Evolutionary conservation across 2,888 invertebrate species (phyloP), one percentile per base, ranked within the genome.

Genomic region (Odontothrips loti): DNA sequence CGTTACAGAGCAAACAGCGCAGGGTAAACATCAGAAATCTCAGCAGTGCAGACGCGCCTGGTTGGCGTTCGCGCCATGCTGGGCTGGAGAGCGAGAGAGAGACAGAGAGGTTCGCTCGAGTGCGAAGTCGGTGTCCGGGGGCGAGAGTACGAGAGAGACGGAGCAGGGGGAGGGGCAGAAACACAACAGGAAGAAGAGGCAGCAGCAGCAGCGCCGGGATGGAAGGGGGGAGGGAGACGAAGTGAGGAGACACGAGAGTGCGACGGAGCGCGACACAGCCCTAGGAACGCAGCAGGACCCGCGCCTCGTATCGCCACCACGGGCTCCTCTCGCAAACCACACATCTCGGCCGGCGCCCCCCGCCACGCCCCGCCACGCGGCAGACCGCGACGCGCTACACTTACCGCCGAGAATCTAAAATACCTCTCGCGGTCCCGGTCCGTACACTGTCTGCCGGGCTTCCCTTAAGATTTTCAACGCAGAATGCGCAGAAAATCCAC

Each of bases 101-200:
- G 34, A 6, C 3, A 6, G 3, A 43, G 34, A 43, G 34, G 6
- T 43, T 43, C 15, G 58, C 58, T 58, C 58, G 17, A 10, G 34
- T 43, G 34, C 34, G 6, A 43, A 43, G 34, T 43, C 34, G 34
- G 34, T 2, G 34, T 43, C 34, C 6, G 81, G 47, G 58, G 47
- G 78, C 23, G 80, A 80, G 75, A 80, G 68, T n/a, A n/a, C n/a
- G n/a, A 82, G 80, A 79, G 79, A 79, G 47, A 80, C 29, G 80
- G 80, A 48, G 10, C n/a, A 47, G 48, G 27, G 27, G 80, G 9
- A 78, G 81, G 9, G 12, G 43, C 23, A 81, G 15, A 23, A 63
- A 48, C n/a, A 81, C 23, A 29, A 29, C 58, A 75, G 23, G 34
- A 63, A 80, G 47, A 80, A 81, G 34, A 20, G 29, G 12, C 27